Conservation (phyloP, 1,140 invertebrate species). For the Himalopsyche phryganea region DNA sequence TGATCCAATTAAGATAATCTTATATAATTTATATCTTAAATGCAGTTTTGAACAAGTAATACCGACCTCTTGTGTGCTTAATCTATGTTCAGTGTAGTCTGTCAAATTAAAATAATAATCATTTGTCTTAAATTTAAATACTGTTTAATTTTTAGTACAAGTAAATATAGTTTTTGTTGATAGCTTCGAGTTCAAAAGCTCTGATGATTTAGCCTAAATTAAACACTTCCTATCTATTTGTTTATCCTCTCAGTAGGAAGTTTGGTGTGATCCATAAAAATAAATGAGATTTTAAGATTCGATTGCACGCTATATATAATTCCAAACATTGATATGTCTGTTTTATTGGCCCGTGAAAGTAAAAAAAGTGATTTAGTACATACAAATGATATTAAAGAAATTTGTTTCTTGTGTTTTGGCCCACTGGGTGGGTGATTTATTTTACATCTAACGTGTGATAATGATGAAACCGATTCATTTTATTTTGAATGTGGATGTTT, state of each 20-base stretch:
- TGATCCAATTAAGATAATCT: no score
- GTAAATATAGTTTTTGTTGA: no score
- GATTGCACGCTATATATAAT: slow-evolving; percentile 9
- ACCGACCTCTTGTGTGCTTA: no score
- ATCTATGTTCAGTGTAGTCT: no score
- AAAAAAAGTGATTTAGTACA: slow-evolving; percentile 20
- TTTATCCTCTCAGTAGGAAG: not conserved
- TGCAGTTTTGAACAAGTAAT: no score
- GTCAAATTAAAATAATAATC: no score
- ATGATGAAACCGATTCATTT: slow-evolving; percentile 6
- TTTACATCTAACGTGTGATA: slow-evolving; percentile 31
- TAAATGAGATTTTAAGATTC: not conserved
- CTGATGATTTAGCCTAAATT: no score
- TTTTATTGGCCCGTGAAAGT: not conserved
- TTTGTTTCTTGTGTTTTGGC: slow-evolving; percentile 11
- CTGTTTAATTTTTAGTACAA: no score
- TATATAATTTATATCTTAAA: no score
- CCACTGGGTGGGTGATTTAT: slow-evolving; percentile 34
- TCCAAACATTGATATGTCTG: slow-evolving; percentile 1
- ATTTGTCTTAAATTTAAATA: no score
- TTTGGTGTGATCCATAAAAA: not conserved
- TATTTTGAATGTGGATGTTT: no score
- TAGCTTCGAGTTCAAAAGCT: no score
- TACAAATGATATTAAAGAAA: slow-evolving; percentile 22
- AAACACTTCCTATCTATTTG: not conserved